Percentiles rank a stretch among this genome's conserved stretches.
phyloP scores from a whole-genome alignment of 1,140 invertebrate genomes.

The Orius insidiosus region DNA sequence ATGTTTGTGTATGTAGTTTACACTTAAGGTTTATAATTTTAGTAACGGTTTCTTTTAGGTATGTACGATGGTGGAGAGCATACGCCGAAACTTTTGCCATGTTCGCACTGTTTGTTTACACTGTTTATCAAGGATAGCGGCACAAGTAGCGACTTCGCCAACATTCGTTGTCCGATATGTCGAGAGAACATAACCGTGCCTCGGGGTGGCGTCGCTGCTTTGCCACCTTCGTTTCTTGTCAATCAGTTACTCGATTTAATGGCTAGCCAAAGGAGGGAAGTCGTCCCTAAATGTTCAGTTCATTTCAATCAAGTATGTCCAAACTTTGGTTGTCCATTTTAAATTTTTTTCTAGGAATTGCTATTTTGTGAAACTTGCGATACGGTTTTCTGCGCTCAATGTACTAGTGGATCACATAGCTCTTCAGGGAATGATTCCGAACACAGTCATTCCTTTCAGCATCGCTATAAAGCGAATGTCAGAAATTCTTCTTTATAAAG shows the following conservation, averaged over 20 bases:
- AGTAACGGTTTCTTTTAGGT: too few species aligned
- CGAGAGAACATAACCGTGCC: conserved; percentile 81
- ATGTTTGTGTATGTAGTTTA: conserved; percentile 78
- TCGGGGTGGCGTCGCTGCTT: conserved; percentile 65
- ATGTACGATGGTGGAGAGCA: conserved; percentile 80
- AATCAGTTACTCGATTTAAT: conserved; percentile 89
- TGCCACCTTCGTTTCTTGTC: conserved; percentile 87
- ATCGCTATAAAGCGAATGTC: conserved; percentile 94
- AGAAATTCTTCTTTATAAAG: conserved; percentile 87
- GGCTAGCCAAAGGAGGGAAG: conserved; percentile 73
- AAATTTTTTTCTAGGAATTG: conserved; percentile 43
- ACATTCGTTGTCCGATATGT: conserved; percentile 89
- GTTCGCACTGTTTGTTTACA: conserved; percentile 86
- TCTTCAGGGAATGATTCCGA: conserved; percentile 37
- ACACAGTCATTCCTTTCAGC: conserved; percentile 86
- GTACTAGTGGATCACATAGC: conserved; percentile 50
- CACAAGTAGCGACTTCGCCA: conserved; percentile 26
- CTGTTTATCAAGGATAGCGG: conserved; percentile 66
- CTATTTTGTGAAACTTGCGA: conserved; percentile 93
- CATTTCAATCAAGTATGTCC: conserved; percentile 39
- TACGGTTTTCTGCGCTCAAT: conserved; percentile 79
- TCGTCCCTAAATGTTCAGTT: conserved; percentile 78
- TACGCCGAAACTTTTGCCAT: conserved; percentile 81
- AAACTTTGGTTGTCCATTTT: background rate
- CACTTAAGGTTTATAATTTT: too few species aligned